Conservation (phyloP, 2,113 vertebrate genomes). For the Cinclus mexicanus region DNA sequence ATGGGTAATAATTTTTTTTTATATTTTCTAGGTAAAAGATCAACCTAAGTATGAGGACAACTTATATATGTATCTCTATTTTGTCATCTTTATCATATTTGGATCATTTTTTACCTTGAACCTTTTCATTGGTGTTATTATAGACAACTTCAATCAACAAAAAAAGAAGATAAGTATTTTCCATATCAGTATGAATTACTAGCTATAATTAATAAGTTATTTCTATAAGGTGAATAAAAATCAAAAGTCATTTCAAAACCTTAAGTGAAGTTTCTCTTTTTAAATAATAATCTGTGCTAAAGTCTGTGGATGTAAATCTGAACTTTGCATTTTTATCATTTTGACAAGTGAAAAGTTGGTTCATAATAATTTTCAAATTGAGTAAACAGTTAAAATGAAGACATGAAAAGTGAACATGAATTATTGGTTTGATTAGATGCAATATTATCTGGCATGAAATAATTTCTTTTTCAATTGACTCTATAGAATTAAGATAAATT, state of each 20-base stretch:
- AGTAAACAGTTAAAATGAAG: neutral
- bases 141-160: slow-evolving; percentile 99
- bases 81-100: slow-evolving; percentile 98
- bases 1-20: neutral
- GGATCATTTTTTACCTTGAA: slow-evolving; percentile 98
- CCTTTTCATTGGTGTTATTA: slow-evolving; percentile 98
- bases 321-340: neutral
- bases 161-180: slow-evolving; percentile 98
- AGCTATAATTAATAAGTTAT: neutral
- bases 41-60: slow-evolving; percentile 90
- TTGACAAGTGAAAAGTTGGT: neutral
- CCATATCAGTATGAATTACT: neutral
- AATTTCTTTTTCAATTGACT: neutral
- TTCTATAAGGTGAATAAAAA: neutral
- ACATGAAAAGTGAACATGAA: neutral
- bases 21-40: slow-evolving; percentile 75
- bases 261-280: neutral
- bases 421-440: neutral
- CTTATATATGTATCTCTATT: slow-evolving; percentile 90
- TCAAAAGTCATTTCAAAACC: neutral
- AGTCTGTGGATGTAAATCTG: neutral
- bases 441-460: neutral
- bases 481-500: neutral
- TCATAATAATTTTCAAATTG: neutral
- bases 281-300: neutral